Conservation (phyloP, 2,113 vertebrate genomes). For the Podocnemis expansa region DNA sequence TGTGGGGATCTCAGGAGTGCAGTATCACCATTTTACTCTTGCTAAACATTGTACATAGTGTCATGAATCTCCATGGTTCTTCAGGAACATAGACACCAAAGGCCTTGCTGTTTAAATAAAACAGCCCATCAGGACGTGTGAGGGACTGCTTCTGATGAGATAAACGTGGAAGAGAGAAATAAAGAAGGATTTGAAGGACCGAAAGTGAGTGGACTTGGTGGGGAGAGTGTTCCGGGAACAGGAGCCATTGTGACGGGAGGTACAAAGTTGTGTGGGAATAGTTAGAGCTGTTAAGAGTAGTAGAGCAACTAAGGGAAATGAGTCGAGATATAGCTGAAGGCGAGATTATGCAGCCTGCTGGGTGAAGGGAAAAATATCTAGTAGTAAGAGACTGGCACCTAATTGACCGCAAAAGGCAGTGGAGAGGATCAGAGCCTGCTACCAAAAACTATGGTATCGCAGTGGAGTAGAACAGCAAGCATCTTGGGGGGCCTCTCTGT, state of each 20-base stretch:
- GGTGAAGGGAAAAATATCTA: not conserved
- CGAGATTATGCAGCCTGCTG: not conserved
- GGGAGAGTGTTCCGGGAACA: not conserved
- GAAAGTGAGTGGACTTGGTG: not conserved
- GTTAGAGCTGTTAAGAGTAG: not conserved
- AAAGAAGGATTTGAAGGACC: not conserved
- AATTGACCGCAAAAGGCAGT: not conserved
- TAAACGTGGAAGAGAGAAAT: not conserved
- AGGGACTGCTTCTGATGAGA: fast-evolving
- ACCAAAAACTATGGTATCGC: not conserved
- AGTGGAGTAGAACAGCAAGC: not conserved
- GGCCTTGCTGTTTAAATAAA: not conserved
- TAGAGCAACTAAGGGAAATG: not conserved
- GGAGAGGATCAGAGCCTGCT: not conserved
- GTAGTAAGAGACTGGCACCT: fast-evolving
- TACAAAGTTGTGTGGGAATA: not conserved
- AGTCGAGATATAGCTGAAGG: not conserved
- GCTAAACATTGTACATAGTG: not conserved
- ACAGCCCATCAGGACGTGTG: not conserved
- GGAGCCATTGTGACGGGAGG: not conserved
- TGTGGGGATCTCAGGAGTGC: not conserved
- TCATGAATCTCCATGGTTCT: not conserved
- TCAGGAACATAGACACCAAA: not conserved
- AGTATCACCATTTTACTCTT: not conserved
- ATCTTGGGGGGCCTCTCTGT: not conserved